A percentile compares a stretch with the other conserved stretches of the same genome.
These are phyloP conservation scores for Polydrusus cervinus DNA, from an alignment of 2,888 invertebrate genomes.

Conservation along the genomic window DNA sequence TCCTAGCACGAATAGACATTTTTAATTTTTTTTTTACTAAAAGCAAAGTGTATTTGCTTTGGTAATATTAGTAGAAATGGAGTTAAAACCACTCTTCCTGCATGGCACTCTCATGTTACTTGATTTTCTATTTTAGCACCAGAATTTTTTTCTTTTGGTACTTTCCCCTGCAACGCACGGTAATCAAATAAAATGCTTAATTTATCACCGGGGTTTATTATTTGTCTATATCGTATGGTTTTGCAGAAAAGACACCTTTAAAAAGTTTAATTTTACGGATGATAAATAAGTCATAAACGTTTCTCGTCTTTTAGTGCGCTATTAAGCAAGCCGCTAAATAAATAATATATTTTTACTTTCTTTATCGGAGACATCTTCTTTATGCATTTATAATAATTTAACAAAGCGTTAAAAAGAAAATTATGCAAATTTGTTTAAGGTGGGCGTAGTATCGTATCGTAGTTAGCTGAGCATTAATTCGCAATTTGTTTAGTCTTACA, in stretches of 20 bases:
- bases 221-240: background rate
- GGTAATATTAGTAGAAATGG: background rate
- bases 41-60: background rate
- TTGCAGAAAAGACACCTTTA: background rate
- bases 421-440: conserved; percentile 20
- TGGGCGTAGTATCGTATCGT: too few relatives aligned
- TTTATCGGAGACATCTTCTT: background rate
- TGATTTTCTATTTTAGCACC: conserved; percentile 24
- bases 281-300: conserved; percentile 15
- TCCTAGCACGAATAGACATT: too few relatives aligned
- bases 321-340: conserved; percentile 20
- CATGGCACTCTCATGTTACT: background rate
- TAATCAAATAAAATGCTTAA: background rate
- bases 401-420: conserved; percentile 9
- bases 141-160: background rate
- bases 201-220: conserved; percentile 1
- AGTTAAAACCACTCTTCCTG: background rate
- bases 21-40: background rate
- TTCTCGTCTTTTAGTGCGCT: conserved; percentile 5
- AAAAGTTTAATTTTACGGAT: conserved; percentile 5
- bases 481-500: too few relatives aligned
- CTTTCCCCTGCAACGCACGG: background rate
- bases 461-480: too few relatives aligned
- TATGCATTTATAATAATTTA: conserved; percentile 7
- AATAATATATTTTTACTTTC: conserved; percentile 16